These are phyloP conservation scores for Sylvicapra grimmia DNA, from an alignment of 2,113 vertebrate species.

Conservation along the genomic window DNA sequence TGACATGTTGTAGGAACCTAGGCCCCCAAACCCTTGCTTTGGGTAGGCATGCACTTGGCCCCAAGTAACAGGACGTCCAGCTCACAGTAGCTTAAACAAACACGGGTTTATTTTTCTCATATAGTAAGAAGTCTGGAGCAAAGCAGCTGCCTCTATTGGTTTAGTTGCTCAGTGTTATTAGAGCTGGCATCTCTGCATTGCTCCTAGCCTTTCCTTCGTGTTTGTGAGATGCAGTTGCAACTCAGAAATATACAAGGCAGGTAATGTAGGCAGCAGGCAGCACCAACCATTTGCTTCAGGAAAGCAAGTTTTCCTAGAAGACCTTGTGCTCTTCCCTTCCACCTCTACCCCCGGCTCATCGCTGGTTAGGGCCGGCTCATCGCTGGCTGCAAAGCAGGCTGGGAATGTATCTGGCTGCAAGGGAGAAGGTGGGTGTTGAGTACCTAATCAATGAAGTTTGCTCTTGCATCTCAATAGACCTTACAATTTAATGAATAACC, in stretches of 20 bases:
- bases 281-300: neutral
- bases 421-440: neutral
- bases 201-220: neutral
- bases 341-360: neutral
- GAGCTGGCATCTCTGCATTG: neutral
- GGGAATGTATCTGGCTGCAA: neutral
- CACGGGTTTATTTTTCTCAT: slow-evolving; percentile 19
- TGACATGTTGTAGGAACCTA: neutral
- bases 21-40: neutral
- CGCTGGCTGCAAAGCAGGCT: neutral
- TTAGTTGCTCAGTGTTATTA: neutral
- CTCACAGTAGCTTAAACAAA: slow-evolving; percentile 34
- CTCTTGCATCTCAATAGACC: neutral
- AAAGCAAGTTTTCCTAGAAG: neutral
- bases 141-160: neutral
- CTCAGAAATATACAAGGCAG: neutral
- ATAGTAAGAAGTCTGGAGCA: fast-evolving
- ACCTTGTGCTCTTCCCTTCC: neutral
- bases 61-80: slow-evolving; percentile 4
- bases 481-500: neutral
- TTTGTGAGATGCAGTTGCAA: neutral
- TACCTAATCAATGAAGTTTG: neutral
- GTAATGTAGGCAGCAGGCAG: neutral
- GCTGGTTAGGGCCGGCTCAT: neutral
- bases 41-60: neutral